Evolutionary conservation across 2,113 vertebrate species (phyloP).

Genomic region (Felis catus): DNA sequence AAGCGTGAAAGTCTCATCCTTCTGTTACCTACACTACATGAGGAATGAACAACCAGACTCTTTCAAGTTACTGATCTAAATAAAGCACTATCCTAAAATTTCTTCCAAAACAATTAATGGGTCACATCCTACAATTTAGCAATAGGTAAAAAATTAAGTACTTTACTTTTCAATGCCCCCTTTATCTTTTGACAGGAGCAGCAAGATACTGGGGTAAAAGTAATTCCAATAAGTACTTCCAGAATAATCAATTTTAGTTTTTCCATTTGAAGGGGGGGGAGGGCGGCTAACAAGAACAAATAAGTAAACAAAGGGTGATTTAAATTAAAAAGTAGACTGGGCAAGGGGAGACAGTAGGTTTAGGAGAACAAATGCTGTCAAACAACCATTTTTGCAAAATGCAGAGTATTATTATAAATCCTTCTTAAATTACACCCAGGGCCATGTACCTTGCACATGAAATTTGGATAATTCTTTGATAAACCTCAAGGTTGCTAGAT

Average conservation of each 20-base stretch:
- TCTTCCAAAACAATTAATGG: slow-evolving; percentile 19
- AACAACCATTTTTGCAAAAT: neutral
- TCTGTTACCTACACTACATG: neutral
- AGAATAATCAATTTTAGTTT: neutral
- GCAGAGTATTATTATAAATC: slow-evolving; percentile 1
- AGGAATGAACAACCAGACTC: neutral
- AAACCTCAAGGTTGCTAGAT: neutral
- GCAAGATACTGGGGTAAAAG: slow-evolving; percentile 18
- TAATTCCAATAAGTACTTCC: slow-evolving; percentile 7
- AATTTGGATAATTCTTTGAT: neutral
- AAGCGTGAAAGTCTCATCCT: neutral
- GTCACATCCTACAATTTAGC: neutral
- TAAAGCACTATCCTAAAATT: slow-evolving; percentile 18
- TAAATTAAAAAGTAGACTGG: neutral
- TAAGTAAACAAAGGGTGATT: neutral
- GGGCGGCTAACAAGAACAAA: neutral
- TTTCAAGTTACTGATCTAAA: slow-evolving; percentile 31
- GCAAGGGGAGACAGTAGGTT: neutral
- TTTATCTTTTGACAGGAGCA: neutral
- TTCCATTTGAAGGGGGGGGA: neutral
- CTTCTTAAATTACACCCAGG: slow-evolving; percentile 24
- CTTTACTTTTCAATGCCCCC: neutral
- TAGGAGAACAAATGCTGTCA: neutral
- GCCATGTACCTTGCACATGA: neutral
- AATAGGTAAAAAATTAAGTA: slow-evolving; percentile 16